phyloP scores from a whole-genome alignment of 2,797 vertebrate species.

The Gallinago solitaria region DNA sequence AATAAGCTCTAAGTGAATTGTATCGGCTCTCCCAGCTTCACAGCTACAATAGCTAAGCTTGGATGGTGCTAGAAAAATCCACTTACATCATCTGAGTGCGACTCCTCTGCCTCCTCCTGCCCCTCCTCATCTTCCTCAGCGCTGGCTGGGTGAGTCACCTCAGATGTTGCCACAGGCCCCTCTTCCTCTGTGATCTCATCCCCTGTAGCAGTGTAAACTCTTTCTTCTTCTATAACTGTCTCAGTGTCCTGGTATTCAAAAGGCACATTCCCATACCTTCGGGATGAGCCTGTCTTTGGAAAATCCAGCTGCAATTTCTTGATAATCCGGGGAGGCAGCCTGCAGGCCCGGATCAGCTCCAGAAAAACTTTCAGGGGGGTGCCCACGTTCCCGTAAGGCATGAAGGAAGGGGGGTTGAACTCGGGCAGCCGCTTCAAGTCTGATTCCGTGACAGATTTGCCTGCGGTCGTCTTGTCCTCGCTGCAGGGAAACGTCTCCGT shows the following conservation, averaged over 20 bases:
- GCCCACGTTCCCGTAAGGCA: conserved; percentile 93
- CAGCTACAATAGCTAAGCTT: rapidly evolving
- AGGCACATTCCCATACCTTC: conserved; percentile 91
- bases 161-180: not conserved
- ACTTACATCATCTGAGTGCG: conserved; percentile 87
- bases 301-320: conserved; percentile 89
- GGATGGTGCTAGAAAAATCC: not conserved
- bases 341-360: conserved; percentile 91
- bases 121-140: conserved; percentile 43
- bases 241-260: conserved; percentile 82
- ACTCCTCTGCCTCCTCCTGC: conserved; percentile 72
- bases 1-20: not conserved
- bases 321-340: conserved; percentile 90
- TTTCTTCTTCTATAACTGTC: conserved; percentile 75
- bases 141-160: not conserved
- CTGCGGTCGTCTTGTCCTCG: conserved; percentile 69
- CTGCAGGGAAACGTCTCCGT: conserved; percentile 74
- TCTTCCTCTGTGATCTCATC: conserved; percentile 73
- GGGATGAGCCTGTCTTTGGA: conserved; percentile 85
- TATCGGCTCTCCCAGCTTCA: rapidly evolving
- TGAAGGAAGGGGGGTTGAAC: conserved; percentile 90
- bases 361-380: conserved; percentile 89
- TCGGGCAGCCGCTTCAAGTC: conserved; percentile 87
- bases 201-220: conserved; percentile 87
- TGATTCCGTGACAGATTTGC: conserved; percentile 76